Evolutionary conservation across 1,140 invertebrate genomes (phyloP).

Genomic region (Phortica variegata): DNA sequence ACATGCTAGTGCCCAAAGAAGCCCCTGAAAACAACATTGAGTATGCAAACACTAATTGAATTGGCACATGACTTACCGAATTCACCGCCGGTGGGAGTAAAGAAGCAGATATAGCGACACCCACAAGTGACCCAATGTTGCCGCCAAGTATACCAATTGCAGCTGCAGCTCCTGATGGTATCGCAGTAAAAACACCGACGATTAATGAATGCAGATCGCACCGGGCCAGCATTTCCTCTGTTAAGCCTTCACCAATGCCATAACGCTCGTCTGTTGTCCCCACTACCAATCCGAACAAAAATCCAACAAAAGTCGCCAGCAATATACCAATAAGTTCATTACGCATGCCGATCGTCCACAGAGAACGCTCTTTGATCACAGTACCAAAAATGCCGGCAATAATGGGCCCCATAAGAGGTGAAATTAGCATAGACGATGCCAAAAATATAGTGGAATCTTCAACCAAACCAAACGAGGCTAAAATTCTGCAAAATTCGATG

Average conservation of each 20-base stretch:
- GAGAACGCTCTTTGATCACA: constrained; percentile 65
- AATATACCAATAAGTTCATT: constrained; percentile 69
- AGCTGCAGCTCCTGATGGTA: constrained; percentile 74
- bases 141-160: constrained; percentile 71
- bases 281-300: constrained; percentile 68
- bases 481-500: constrained; percentile 39
- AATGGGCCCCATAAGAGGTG: constrained; percentile 77
- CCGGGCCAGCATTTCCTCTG: constrained; percentile 70
- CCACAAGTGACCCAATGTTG: constrained; percentile 74
- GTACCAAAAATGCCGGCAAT: constrained; percentile 73
- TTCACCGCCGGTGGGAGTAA: constrained; percentile 78
- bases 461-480: constrained; percentile 70
- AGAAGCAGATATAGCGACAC: constrained; percentile 79
- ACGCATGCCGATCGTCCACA: constrained; percentile 63
- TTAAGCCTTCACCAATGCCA: constrained; percentile 65
- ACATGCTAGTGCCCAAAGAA: constrained; percentile 68
- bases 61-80: constrained; percentile 62
- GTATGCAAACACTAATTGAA: neutral
- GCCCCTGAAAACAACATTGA: constrained; percentile 59
- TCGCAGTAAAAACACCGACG: constrained; percentile 69
- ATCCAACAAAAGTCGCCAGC: constrained; percentile 66
- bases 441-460: constrained; percentile 75
- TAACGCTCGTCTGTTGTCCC: constrained; percentile 63
- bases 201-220: constrained; percentile 65
- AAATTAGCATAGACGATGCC: constrained; percentile 78